Percentiles rank a stretch among this genome's conserved stretches.
Evolutionary conservation across 92 coral and sea anemone genomes (phyloP).

Genomic region (Zoanthus gigantus): DNA sequence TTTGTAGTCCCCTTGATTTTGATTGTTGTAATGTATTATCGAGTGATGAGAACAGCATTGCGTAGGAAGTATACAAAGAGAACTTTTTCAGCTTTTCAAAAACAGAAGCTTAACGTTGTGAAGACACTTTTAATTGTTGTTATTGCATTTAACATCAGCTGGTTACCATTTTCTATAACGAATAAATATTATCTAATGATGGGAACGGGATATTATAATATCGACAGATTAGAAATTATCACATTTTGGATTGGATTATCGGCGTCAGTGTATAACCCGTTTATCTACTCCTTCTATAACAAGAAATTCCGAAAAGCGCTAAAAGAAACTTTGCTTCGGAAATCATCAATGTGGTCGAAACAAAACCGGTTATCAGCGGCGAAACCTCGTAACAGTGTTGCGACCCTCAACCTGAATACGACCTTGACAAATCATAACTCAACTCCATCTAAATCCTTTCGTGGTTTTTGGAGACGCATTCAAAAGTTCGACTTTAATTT

Average conservation of each 20-base stretch:
- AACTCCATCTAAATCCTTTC: background rate
- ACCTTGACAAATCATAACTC: background rate
- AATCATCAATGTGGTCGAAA: background rate
- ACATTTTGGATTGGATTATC: constrained; percentile 84
- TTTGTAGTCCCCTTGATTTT: constrained; percentile 61
- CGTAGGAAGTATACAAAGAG: constrained; percentile 35
- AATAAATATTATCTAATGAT: constrained; percentile 63
- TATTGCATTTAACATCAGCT: constrained; percentile 74
- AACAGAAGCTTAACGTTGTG: constrained; percentile 65
- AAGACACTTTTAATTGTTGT: constrained; percentile 75
- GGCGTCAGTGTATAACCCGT: constrained; percentile 80
- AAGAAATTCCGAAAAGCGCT: constrained; percentile 82
- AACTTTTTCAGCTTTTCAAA: constrained; percentile 44
- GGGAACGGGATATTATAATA: constrained; percentile 32
- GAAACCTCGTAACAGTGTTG: constrained; percentile 35
- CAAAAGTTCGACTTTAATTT: constrained; percentile 6
- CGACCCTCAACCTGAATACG: constrained; percentile 31
- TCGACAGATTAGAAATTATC: constrained; percentile 67
- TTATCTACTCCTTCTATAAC: constrained; percentile 81
- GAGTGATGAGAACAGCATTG: constrained; percentile 71
- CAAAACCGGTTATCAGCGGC: background rate
- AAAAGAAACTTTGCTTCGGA: constrained; percentile 57
- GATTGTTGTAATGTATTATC: constrained; percentile 65
- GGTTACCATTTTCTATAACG: constrained; percentile 79
- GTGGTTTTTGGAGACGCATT: background rate